Percentiles rank a stretch among this genome's conserved stretches.
phyloP scores from a whole-genome alignment of 2,113 vertebrate genomes.

The Corythoichthys intestinalis region DNA sequence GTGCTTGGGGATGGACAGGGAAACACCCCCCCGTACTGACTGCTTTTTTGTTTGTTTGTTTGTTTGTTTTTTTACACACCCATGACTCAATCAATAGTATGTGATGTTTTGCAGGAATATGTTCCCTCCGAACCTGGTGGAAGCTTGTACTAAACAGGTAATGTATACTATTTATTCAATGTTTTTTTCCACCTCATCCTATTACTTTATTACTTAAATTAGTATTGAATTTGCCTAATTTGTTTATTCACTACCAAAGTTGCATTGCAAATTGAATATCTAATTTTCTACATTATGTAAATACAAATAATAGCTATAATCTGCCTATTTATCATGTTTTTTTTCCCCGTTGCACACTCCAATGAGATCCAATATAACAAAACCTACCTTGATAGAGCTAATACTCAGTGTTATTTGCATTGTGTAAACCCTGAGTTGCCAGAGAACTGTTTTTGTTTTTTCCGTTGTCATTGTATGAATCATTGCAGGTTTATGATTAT shows the following conservation, averaged over 20 bases:
- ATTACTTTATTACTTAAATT: neutral
- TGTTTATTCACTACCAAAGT: neutral
- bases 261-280: neutral
- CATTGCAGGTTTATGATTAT: too few relatives aligned
- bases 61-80: too few relatives aligned
- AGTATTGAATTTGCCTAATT: neutral
- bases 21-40: too few relatives aligned
- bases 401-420: neutral
- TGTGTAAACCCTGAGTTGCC: neutral
- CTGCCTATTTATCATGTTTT: too few relatives aligned
- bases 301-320: neutral
- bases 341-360: neutral
- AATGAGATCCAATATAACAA: neutral
- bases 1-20: too few relatives aligned
- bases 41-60: too few relatives aligned
- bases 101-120: constrained; percentile 83
- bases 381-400: neutral
- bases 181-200: neutral
- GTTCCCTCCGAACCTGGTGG: constrained; percentile 96
- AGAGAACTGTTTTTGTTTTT: too few relatives aligned
- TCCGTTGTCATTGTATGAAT: too few relatives aligned
- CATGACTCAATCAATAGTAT: neutral
- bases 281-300: neutral
- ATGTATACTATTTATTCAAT: constrained; percentile 14
- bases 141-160: constrained; percentile 98